Base-by-base conservation (phyloP, 2,888 invertebrate species). In the Cantharis nigra region DNA sequence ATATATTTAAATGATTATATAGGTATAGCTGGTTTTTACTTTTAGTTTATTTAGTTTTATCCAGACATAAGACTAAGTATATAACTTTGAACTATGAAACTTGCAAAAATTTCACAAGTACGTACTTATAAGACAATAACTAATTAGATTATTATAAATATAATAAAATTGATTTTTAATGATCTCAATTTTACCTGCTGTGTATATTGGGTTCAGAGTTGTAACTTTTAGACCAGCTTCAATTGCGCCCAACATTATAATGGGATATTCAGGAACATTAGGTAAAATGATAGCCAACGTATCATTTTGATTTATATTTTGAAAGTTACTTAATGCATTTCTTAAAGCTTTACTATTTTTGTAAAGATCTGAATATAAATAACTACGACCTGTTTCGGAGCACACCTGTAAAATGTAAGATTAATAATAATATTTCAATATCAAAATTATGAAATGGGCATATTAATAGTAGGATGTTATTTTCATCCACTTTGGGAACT, bases 161-260 rank as follows among this genome's bases (percentile, higher is more conserved):
- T n/a, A 49, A 49, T 30, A 9, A 9, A 26, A 30, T 11, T 30
- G 10, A 30, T 30, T 30, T 30, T 30, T 30, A 26, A 23, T 11
- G 10, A 30, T 30, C 11, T 4, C 2, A 33, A 33, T 3, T 79
- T 20, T 82, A 85, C 85, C 83, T 81, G 82, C 23, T 62, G 93
- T 95, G 83, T 95, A 95, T 77, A 91, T 86, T 0, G 94, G 94
- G 88, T 95, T 95, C 7, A 94, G 90, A 0, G 94, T 92, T 0
- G 94, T 93, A 7, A 93, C 90, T 16, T 91, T 84, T 0, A 93
- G 89, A 0, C 94, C 94, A 63, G 94, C 94, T 82, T 93, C 93
- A 33, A 93, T 83, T 13, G 92, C 90, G 0, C 94, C 95, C 83
- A 94, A 83, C 4, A 91, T 85, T 2, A 92, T 90, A 11, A 94